Conservation (phyloP, 2,113 vertebrate genomes). For the Lota lota region DNA sequence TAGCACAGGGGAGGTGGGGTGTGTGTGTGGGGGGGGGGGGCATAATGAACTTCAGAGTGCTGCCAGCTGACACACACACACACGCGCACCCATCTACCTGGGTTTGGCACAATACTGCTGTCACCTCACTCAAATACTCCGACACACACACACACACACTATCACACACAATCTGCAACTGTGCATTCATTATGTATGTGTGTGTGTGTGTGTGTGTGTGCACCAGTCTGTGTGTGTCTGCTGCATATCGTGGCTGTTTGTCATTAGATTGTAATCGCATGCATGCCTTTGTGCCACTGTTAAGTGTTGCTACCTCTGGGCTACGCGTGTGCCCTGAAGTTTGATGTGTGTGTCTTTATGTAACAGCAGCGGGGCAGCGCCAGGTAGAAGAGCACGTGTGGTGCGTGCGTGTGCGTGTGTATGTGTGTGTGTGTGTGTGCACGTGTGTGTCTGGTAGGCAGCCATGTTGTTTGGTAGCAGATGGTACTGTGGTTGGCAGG, state of each 20-base stretch:
- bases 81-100: neutral
- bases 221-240: neutral
- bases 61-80: constrained; percentile 45
- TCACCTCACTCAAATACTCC: neutral
- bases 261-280: neutral
- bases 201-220: constrained; percentile 16
- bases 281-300: constrained; percentile 46
- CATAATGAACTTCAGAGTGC: constrained; percentile 58
- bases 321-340: constrained; percentile 67
- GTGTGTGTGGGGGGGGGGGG: constrained; percentile 46
- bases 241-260: no score
- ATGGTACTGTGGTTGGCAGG: constrained; percentile 97
- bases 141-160: neutral
- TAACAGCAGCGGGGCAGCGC: constrained; percentile 62
- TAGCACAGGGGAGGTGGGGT: constrained; percentile 78
- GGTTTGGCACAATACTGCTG: neutral
- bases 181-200: constrained; percentile 22
- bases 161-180: neutral
- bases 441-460: constrained; percentile 83
- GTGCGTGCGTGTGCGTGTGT: constrained; percentile 23
- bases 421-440: constrained; percentile 14
- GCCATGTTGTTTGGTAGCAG: constrained; percentile 98
- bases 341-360: constrained; percentile 61
- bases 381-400: constrained; percentile 61
- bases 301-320: constrained; percentile 67